Base-by-base conservation (phyloP, 2,113 vertebrate genomes). In the Sphyrna mokarran region DNA sequence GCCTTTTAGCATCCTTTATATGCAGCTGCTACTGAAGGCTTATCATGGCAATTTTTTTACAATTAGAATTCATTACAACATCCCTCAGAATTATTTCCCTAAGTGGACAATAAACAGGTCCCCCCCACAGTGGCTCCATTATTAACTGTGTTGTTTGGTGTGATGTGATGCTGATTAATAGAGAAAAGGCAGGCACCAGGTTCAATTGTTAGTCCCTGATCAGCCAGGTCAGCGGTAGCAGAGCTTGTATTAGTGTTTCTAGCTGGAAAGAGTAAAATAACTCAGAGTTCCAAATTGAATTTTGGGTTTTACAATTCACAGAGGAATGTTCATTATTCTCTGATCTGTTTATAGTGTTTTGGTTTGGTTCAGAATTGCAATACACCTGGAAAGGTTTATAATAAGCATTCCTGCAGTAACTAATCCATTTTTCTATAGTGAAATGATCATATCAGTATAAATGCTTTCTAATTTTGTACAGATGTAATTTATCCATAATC, bases 301-400 rank as follows among this genome's bases (percentile, higher is more conserved):
- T 87, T 26, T 54, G 43, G 3, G 85, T 87, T 87, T 87, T 87
- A 90, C 58, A 89, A 89, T 89, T 54, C 86, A 89, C 40, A 58
- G 43, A 89, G 43, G 48, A 90, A 90, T 90, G 48, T 61, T 90
- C 54, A 90, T 90, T 90, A 90, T 61, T 61, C 87, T 90, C 54
- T n/a, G 5, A 7, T 83, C 80, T 83, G 54, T 14, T 90, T 61
- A 33, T 33, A 33, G 4, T 90, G 13, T 90, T 54, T 89, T 61
- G 48, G 43, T 89, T 54, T 89, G 83, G 86, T 58, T 89, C 26
- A 89, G 86, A 80, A 80, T 80, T 80, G n/a, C 78, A 80, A 78
- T 37, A 37, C n/a, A 37, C n/a, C 78, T 80, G n/a, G 1, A 40
- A 80, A 14, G n/a, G 78, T 18, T 80, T 80, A 80, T 80, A 37